Evolutionary conservation across 2,888 invertebrate genomes (phyloP).

Genomic region (Caenorhabditis sp.): DNA sequence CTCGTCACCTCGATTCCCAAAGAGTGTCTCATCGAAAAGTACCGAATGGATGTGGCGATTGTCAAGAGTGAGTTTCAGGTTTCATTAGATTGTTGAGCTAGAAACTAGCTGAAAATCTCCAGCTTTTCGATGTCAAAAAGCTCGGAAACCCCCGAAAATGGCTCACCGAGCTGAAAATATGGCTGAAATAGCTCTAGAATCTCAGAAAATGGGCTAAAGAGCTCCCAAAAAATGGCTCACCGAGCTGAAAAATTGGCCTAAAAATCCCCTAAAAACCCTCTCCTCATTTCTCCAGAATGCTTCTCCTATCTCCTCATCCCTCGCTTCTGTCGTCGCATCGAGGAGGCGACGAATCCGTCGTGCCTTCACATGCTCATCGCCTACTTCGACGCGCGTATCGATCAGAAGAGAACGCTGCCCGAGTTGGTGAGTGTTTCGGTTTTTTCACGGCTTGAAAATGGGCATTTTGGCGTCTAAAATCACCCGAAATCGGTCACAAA

Average conservation of each 20-base stretch:
- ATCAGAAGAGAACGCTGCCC: slow-evolving; percentile 16
- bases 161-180: too few relatives aligned
- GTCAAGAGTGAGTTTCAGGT: slow-evolving; percentile 49
- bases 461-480: background rate
- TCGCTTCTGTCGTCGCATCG: slow-evolving; percentile 58
- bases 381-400: slow-evolving; percentile 66
- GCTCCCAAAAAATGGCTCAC: background rate
- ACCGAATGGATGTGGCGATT: slow-evolving; percentile 34
- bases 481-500: too few relatives aligned
- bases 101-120: background rate
- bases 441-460: slow-evolving; percentile 1
- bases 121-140: background rate
- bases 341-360: slow-evolving; percentile 56
- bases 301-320: slow-evolving; percentile 59
- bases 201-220: too few relatives aligned
- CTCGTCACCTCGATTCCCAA: slow-evolving; percentile 36
- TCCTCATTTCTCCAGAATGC: slow-evolving; percentile 40
- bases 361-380: slow-evolving; percentile 65
- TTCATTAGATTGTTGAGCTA: too few relatives aligned
- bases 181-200: too few relatives aligned
- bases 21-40: slow-evolving; percentile 43
- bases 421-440: slow-evolving; percentile 38
- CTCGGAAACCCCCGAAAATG: background rate
- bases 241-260: background rate
- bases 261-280: background rate